Conservation (phyloP, 2,797 vertebrate genomes). For the Somateria mollissima region DNA sequence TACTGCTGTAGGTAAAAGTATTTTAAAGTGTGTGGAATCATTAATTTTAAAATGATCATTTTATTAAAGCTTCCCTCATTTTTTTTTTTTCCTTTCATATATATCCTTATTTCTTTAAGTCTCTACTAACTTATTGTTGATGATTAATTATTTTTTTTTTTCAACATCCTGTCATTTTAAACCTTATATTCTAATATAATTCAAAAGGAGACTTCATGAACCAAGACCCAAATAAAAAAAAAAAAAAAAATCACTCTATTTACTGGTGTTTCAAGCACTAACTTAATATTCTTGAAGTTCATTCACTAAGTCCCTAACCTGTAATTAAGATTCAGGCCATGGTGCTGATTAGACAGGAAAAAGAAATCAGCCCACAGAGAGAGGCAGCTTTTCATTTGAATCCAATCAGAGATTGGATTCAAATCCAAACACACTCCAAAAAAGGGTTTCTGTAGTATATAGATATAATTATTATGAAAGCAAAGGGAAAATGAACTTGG, state of each 20-base stretch:
- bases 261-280: slow-evolving; percentile 67
- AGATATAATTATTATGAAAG: slow-evolving; percentile 30
- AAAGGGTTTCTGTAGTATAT: not conserved
- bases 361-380: slow-evolving; percentile 43
- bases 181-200: not conserved
- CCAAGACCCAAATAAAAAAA: not conserved
- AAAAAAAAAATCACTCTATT: slow-evolving; percentile 31
- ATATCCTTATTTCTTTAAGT: not conserved
- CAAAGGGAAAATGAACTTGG: not conserved
- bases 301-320: slow-evolving; percentile 64
- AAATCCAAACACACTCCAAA: slow-evolving; percentile 23
- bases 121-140: not conserved
- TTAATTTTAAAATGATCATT: not conserved
- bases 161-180: not conserved
- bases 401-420: slow-evolving; percentile 22
- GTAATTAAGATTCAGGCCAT: slow-evolving; percentile 65
- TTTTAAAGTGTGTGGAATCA: not conserved
- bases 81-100: not conserved
- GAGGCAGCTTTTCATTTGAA: slow-evolving; percentile 59
- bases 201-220: not conserved
- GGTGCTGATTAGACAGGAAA: slow-evolving; percentile 31
- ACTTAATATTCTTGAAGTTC: slow-evolving; percentile 70
- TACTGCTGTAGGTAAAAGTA: not conserved
- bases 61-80: not conserved
- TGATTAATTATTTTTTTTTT: not conserved